Base-by-base conservation (phyloP, 2,888 invertebrate genomes). In the Hyalella azteca region DNA sequence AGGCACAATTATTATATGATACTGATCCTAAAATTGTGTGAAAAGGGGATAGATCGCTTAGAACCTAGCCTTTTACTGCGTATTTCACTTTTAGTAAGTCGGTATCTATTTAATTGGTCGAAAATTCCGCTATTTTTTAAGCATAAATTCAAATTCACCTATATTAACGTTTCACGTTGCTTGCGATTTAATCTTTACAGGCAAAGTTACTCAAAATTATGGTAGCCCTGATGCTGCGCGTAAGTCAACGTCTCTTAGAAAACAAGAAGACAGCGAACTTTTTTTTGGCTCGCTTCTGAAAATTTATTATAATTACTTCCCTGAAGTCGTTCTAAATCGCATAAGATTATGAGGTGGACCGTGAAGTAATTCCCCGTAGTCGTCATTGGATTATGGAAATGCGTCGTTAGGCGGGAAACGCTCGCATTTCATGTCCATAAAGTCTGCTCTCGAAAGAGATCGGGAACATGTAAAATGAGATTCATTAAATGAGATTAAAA, bases 311-410 rank as follows among this genome's bases (percentile, higher is more conserved):
- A 54, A 54, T 54, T 54, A 54, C 54, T 54, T 54, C 54, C 54
- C 29, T 13, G 54, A 54, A 54, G 54, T 54, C 54, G 26, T 54
- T 54, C 22, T 54, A 54, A n/a, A 54, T 54, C 54, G 29, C 54
- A 22, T 13, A 54, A 29, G 54, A 54, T 54, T 54, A 54, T 54
- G 54, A 54, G 54, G n/a, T 22, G 26, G 2, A 3, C 54, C 2
- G 54, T 22, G 54, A 54, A 54, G 54, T 5, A 54, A 54, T 26
- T 54, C 54, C 54, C 54, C 60, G 19, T 3, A 60, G 60, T 36
- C 29, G 60, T 60, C 36, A 60, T 36, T 36, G 60, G 60, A 60
- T 60, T 60, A 60, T 60, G 60, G 60, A 60, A 60, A 60, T 60
- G 60, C 7, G 36, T 22, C 60, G 60, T 60, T 36, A 60, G 9